Evolutionary conservation across 2,113 vertebrate species (phyloP).

Genomic region (Eulacestoma nigropectus): DNA sequence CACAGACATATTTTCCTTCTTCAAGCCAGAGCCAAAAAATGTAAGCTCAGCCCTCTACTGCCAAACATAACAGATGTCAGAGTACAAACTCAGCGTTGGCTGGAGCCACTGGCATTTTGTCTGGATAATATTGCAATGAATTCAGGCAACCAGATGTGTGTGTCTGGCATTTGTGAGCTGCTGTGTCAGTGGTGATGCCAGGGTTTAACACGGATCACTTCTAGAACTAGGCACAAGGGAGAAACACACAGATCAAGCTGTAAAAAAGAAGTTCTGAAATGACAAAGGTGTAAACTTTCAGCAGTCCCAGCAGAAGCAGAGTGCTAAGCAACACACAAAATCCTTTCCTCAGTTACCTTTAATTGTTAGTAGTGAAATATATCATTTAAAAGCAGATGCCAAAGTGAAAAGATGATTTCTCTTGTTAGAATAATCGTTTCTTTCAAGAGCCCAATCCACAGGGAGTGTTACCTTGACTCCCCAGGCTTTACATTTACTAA

Average conservation of each 20-base stretch:
- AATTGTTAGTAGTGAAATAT: background rate
- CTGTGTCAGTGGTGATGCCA: background rate
- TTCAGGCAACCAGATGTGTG: constrained; percentile 33
- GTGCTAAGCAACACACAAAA: background rate
- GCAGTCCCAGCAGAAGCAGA: background rate
- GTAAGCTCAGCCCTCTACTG: background rate
- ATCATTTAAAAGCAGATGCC: background rate
- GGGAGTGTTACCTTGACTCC: background rate
- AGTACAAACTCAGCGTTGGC: background rate
- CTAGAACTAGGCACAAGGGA: background rate
- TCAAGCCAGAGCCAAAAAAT: background rate
- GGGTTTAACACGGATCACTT: background rate
- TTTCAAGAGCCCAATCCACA: background rate
- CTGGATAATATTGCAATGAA: background rate
- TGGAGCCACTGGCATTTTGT: constrained; percentile 47
- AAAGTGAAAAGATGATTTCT: background rate
- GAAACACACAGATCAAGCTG: background rate
- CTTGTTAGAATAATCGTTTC: background rate
- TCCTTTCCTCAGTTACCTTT: background rate
- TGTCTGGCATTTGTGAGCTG: background rate
- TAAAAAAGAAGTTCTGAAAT: background rate
- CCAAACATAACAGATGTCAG: constrained; percentile 44
- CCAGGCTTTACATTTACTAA: background rate
- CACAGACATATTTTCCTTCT: background rate
- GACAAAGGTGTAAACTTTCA: background rate